These are phyloP conservation scores for Pseudorectes ferrugineus DNA, from an alignment of 2,113 vertebrate species.

Conservation along the genomic window DNA sequence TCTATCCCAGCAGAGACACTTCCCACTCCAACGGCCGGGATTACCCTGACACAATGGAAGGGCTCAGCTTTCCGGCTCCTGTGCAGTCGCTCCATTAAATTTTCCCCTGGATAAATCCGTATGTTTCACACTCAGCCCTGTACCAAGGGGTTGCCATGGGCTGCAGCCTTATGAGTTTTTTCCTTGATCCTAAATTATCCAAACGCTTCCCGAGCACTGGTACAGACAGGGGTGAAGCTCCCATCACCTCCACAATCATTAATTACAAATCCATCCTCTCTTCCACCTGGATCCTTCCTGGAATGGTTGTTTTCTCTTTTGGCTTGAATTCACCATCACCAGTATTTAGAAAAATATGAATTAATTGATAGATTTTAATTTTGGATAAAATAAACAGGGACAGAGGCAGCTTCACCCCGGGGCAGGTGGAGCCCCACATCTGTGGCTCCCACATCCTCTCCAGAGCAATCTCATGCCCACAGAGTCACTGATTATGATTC, in stretches of 20 bases:
- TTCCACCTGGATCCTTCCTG: not conserved
- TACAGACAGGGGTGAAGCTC: not conserved
- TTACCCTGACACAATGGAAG: not conserved
- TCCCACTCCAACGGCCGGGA: not conserved
- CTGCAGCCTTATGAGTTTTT: not conserved
- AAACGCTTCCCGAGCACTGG: not conserved
- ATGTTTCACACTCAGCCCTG: not conserved
- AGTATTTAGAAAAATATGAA: not conserved
- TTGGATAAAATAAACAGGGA: not conserved
- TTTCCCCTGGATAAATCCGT: not conserved
- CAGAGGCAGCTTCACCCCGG: not conserved
- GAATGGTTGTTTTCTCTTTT: too few species aligned
- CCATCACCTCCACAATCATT: not conserved
- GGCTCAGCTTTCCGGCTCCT: not conserved
- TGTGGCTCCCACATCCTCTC: not conserved
- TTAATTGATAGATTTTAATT: not conserved
- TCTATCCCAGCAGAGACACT: not conserved
- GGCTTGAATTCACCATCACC: not conserved
- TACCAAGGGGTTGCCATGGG: fast-evolving
- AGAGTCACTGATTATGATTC: fast-evolving
- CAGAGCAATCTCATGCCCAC: fast-evolving
- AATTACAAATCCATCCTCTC: not conserved
- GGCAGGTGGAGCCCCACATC: not conserved
- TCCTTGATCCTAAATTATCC: not conserved
- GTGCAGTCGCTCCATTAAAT: fast-evolving